Evolutionary conservation across 2,888 invertebrate species (phyloP).

Genomic region (Lacanobia oleracea): DNA sequence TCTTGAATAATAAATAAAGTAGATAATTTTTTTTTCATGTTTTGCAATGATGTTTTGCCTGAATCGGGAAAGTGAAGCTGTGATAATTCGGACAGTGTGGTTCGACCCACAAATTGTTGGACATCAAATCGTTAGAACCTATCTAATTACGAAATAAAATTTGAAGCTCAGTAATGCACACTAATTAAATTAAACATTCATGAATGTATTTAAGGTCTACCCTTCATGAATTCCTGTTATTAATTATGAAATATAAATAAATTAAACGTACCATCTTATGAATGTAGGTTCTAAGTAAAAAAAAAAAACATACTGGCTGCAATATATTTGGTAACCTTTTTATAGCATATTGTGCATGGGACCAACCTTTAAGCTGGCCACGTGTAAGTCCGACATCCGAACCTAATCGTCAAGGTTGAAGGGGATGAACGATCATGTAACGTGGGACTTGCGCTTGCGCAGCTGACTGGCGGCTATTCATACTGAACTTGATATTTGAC

Average conservation of each 20-base stretch:
- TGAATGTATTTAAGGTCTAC: neutral
- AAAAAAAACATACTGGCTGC: neutral
- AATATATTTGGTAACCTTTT: neutral
- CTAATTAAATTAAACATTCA: constrained; percentile 3
- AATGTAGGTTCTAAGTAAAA: neutral
- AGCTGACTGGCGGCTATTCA: constrained; percentile 46
- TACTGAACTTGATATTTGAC: constrained; percentile 36
- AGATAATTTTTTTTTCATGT: constrained; percentile 1
- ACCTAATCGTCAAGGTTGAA: constrained; percentile 73
- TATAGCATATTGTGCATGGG: neutral
- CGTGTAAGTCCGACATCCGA: constrained; percentile 74
- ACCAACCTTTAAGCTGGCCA: constrained; percentile 66
- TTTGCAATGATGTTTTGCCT: constrained; percentile 34
- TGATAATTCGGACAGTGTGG: no score
- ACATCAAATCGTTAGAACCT: neutral
- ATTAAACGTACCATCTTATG: no score
- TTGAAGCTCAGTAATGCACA: neutral
- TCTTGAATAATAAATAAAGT: constrained; percentile 3
- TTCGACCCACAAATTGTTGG: neutral
- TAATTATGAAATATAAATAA: no score
- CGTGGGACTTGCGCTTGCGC: constrained; percentile 55
- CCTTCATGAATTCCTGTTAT: neutral
- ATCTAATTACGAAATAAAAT: neutral
- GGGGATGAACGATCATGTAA: constrained; percentile 62
- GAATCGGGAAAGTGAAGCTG: no score